Evolutionary conservation across 2,113 vertebrate species (phyloP), one percentile per base, ranked within the genome.

Genomic region (Propithecus coquereli): DNA sequence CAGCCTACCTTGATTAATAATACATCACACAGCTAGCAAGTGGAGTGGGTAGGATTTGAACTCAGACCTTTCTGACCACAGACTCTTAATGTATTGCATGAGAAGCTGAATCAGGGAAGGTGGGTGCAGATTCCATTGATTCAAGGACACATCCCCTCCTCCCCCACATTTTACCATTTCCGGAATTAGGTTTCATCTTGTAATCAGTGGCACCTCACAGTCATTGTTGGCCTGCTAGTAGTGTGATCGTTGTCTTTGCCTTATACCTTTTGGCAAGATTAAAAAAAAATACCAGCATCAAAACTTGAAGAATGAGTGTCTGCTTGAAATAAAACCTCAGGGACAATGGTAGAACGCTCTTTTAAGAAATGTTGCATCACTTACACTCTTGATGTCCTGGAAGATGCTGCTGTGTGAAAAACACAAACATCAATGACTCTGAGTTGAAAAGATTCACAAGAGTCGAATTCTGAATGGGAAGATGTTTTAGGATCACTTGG

Each of bases 311-410:
- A 79, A 63, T 16, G 52, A 43, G 25, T 8, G 6, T 70, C 50
- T 85, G 22, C 90, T 88, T 91, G 94, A 89, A 84, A 96, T 47
- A 47, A 88, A 83, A 54, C 65, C 92, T 77, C 47, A 0, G 32
- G 52, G 57, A 61, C 32, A 3, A 3, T 9, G 27, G 45, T 25
- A 45, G 76, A 71, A 65, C 61, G 17, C 1, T 32, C 65, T 83
- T 63, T 59, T 10, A 47, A 71, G 43, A 61, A 45, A 30, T 37
- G 32, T 34, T 43, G 30, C 1, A 8, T 87, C 17, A 23, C 65
- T n/a, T 45, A 14, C 2, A 8, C n/a, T 37, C 40, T 61, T 14
- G 45, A 68, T 27, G 80, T 54, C 54, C 27, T 27, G 18, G 91
- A 52, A 50, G 63, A 52, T 30, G 80, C 5, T 14, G 1, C 0